Base-by-base conservation (phyloP, 1,140 invertebrate species). In the Aphelenchoides besseyi region DNA sequence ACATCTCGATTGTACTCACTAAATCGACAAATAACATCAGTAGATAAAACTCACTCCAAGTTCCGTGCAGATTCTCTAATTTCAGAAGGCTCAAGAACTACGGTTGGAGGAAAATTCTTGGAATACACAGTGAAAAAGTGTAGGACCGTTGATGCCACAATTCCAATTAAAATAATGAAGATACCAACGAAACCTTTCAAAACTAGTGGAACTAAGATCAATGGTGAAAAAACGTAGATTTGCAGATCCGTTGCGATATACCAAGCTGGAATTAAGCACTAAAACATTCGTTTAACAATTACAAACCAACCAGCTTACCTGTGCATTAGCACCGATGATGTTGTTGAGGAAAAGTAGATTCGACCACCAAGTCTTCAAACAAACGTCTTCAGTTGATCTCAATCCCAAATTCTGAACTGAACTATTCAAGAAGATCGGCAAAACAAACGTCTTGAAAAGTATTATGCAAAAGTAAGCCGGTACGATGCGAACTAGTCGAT, bases 291-390 rank as follows among this genome's bases (percentile, higher is more conserved):
- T n/a, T n/a, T n/a, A n/a, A n/a, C n/a, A n/a, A n/a, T n/a, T n/a
- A 48, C 41, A 23, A 48, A 48, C 23, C 12, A 48, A 48, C 23
- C 41, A 48, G 41, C 41, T 48, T 16, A 48, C 41, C 23, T 48
- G 41, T 48, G 41, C 23, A 23, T 48, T 48, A 23, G 12, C 23
- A 12, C 41, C 41, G 41, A 48, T 23, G 23, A 48, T 12, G 41
- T 48, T 48, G 41, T 48, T 48, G 41, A 48, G 12, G 41, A 48
- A 48, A 48, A 48, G 41, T 16, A 48, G 41, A 48, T 48, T 48
- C 12, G 41, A 16, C 41, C 41, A 48, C 41, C 41, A 48, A 23
- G 41, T 48, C 12, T 48, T 12, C 12, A 48, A 23, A 23, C 41
- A 48, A 48, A 48, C 41, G 41, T 48, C 41, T 48, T 48, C 41